Base-by-base conservation (phyloP, 2,888 invertebrate species). In the Gnatocerus cornutus region DNA sequence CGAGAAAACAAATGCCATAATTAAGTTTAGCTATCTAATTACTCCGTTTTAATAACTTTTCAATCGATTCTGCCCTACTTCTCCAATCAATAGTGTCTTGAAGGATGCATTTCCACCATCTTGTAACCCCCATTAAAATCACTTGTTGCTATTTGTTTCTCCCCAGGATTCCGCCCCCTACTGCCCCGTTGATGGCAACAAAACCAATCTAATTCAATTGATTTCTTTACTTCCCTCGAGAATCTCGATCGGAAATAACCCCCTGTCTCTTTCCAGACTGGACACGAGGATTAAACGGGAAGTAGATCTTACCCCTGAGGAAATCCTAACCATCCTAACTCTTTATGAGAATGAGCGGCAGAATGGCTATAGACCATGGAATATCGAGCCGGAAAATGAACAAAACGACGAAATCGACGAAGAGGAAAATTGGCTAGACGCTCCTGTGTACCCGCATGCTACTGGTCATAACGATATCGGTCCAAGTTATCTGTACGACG, bases 241-340 rank as follows among this genome's bases (percentile, higher is more conserved):
- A 21, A 14, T 46, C 30, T 30, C 45, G 30, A 8, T 41, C 39
- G 16, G 12, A 21, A 46, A 33, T n/a, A 59, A 45, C 43, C 43
- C 13, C 41, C 10, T 58, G 30, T 14, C 43, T 8, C 12, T 10
- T 81, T 78, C 7, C 72, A 83, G 83, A 71, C 75, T 80, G 21
- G 78, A 80, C 27, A 81, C 74, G 30, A 87, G 90, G 59, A 87
- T 87, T 75, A 90, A 90, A 81, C 85, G 90, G 68, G 89, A 90
- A 76, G 87, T 89, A 37, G 89, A 89, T 39, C 84, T 90, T 45
- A 89, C 88, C 73, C 89, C 89, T 0, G 89, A 90, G 76, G 90
- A 90, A 76, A 87, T 90, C 16, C 84, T 90, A 62, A 87, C 89
- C 52, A 84, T 90, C 4, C 84, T 90, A 13, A 88, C 88, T 58